Evolutionary conservation across 2,113 vertebrate genomes (phyloP).

Genomic region (Phaethornis superciliosus): DNA sequence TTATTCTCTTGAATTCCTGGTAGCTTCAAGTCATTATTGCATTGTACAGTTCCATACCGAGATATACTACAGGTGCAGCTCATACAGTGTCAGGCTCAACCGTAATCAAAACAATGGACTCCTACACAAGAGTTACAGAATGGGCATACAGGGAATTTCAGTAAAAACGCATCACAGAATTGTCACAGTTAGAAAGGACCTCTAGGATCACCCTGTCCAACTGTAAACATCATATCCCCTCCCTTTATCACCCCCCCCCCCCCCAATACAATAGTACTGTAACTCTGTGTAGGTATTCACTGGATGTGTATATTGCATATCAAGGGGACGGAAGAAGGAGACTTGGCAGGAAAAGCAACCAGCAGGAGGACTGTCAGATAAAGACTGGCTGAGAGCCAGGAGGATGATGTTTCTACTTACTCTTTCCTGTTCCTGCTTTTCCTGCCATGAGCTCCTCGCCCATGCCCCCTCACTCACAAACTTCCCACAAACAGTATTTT

Average conservation of each 20-base stretch:
- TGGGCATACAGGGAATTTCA: not conserved
- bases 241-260: too few species aligned
- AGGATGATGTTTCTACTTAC: constrained; percentile 52
- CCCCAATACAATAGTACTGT: too few species aligned
- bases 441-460: constrained; percentile 44
- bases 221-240: too few species aligned
- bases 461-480: constrained; percentile 7
- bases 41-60: not conserved
- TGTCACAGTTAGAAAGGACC: too few species aligned
- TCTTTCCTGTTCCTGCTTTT: constrained; percentile 61
- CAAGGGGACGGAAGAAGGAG: constrained; percentile 56
- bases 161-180: not conserved
- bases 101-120: not conserved
- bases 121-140: not conserved
- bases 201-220: too few species aligned
- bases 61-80: not conserved
- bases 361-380: constrained; percentile 67
- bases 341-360: constrained; percentile 50
- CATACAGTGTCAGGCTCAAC: not conserved
- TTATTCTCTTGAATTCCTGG: not conserved
- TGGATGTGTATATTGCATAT: not conserved
- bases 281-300: not conserved
- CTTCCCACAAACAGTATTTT: constrained; percentile 45
- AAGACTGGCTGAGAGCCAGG: constrained; percentile 41
- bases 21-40: not conserved